These are phyloP conservation scores for Connochaetes taurinus DNA, from an alignment of 2,113 vertebrate species.

Conservation along the genomic window DNA sequence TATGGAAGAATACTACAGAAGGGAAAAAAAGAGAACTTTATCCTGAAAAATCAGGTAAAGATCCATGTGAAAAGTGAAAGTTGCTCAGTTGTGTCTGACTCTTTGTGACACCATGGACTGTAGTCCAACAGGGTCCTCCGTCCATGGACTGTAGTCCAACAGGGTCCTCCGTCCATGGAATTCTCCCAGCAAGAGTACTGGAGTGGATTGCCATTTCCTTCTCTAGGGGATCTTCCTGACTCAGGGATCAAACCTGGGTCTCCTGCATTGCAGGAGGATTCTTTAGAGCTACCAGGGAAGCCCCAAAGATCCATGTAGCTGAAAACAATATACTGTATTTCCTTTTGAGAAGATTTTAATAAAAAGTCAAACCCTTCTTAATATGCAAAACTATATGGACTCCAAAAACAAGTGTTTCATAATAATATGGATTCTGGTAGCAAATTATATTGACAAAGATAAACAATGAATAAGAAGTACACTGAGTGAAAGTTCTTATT, in stretches of 20 bases:
- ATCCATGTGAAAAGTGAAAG: neutral
- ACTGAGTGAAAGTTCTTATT: neutral
- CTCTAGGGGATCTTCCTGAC: neutral
- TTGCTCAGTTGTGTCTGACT: neutral
- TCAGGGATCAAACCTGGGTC: neutral
- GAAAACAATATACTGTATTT: neutral
- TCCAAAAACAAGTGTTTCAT: neutral
- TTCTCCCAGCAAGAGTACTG: neutral
- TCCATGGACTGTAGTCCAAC: neutral
- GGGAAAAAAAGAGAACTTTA: neutral
- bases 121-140: neutral
- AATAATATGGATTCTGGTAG: neutral
- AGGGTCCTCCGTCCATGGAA: neutral
- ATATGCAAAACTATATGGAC: neutral
- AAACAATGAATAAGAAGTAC: neutral
- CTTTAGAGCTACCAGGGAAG: neutral
- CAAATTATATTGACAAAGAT: neutral
- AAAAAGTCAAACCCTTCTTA: neutral
- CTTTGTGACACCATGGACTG: neutral
- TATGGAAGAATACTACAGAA: neutral
- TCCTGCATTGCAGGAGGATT: neutral
- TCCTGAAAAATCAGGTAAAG: neutral
- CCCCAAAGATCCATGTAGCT: neutral
- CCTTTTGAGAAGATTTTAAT: neutral
- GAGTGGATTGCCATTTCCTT: neutral